Evolutionary conservation across 2,797 vertebrate genomes (phyloP), one percentile per base, ranked within the genome.

Genomic region (Natrix natrix): DNA sequence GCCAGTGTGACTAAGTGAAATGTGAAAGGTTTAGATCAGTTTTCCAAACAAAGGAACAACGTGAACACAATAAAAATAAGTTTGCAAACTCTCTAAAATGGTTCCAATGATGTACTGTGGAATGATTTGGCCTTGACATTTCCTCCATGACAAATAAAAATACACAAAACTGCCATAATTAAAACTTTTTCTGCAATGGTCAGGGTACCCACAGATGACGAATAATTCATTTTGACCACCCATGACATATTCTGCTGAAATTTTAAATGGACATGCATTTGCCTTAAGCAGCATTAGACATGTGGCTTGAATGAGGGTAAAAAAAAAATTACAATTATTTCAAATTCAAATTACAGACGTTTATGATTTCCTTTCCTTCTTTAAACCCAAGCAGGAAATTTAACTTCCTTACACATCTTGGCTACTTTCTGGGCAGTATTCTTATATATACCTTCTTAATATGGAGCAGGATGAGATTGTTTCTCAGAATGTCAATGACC

Each of bases 151-250:
- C 32, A 54, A 69, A 54, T 57, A 88, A 91, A 59, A 91, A 59
- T 63, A 60, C 20, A 26, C 8, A 54, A 37, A 37, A 37, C 32
- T 37, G 32, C 32, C 32, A 26, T 59, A 88, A 91, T 91, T 55
- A 83, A 60, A 86, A 22, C 20, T 11, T 43, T 91, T 87, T 48
- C 26, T 59, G 61, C 63, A 59, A 26, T 69, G 26, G 17, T 20
- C 55, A 17, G 10, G 26, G 26, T 86, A 88, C 5, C 17, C 55
- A 60, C 74, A 91, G 26, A 91, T 56, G 59, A 93, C 54, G 22
- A 86, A 32, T 91, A 43, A n/a, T 90, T 93, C 78, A 14, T 93
- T 93, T 43, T 59, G 43, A 88, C 92, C 90, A 91, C 43, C 92
- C 37, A 86, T 61, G 56, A 5, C 22, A 88, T 57, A 91, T 20